Percentiles rank a stretch among this genome's conserved stretches.
Evolutionary conservation across 2,797 vertebrate species (phyloP).

Genomic region (Zenarchopterus dispar): DNA sequence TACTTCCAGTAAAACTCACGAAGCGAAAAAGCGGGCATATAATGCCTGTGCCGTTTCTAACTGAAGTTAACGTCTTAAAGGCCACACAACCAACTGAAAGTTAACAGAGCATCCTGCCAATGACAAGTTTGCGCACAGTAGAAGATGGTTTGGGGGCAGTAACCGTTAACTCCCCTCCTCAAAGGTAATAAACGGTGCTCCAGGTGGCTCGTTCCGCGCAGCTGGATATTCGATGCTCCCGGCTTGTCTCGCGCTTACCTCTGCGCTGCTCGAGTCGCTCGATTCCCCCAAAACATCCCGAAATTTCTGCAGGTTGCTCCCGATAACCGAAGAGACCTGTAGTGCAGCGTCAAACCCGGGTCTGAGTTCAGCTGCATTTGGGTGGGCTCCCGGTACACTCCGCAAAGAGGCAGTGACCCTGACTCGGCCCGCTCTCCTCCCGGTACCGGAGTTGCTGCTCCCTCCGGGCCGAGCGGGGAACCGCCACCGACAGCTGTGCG

Average conservation of each 20-base stretch:
- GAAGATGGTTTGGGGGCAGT: slow-evolving; percentile 29
- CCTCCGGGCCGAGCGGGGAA: slow-evolving; percentile 99
- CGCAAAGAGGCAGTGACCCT: slow-evolving; percentile 87
- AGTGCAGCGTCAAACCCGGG: slow-evolving; percentile 96
- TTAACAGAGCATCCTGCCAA: slow-evolving; percentile 72
- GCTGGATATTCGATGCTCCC: slow-evolving; percentile 12
- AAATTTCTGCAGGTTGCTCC: slow-evolving; percentile 97
- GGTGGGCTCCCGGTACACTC: slow-evolving; percentile 77
- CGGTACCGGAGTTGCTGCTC: slow-evolving; percentile 91
- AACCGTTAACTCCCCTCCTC: slow-evolving; percentile 48
- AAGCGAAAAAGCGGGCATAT: neutral
- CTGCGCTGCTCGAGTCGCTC: slow-evolving; percentile 93
- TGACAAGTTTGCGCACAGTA: slow-evolving; percentile 71
- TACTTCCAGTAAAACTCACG: slow-evolving; percentile 23
- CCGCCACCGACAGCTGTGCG: slow-evolving; percentile 99
- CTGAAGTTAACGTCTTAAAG: slow-evolving; percentile 22
- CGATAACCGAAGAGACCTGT: slow-evolving; percentile 95
- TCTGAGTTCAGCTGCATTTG: slow-evolving; percentile 84
- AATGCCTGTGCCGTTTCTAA: neutral
- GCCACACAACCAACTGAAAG: slow-evolving; percentile 64
- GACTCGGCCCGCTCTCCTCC: slow-evolving; percentile 88
- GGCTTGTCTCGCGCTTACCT: slow-evolving; percentile 81
- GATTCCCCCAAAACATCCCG: slow-evolving; percentile 95
- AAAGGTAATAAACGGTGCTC: slow-evolving; percentile 10
- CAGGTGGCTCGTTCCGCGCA: slow-evolving; percentile 12